Base-by-base conservation (phyloP, 2,888 invertebrate genomes). In the Sialis fuliginosa region DNA sequence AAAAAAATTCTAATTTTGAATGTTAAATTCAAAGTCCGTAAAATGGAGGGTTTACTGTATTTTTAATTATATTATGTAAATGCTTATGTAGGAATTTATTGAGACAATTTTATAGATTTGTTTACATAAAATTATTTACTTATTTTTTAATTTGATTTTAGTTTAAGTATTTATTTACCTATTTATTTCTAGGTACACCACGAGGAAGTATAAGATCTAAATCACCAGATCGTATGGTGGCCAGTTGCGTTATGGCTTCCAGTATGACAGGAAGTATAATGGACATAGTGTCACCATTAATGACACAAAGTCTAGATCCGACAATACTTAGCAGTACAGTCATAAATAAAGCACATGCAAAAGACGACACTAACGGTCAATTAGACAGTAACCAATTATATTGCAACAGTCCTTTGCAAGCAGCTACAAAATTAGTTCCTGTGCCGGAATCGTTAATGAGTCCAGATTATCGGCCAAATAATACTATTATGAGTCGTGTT, bases 361-460 rank as follows among this genome's bases (percentile, higher is more conserved):
- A 57, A 4, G 53, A 53, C 46, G 49, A 47, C 30, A 39, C 52
- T 6, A 57, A 50, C 39, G 57, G 57, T 6, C 55, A 54, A 44
- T 50, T 51, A 32, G 53, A 55, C 49, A 55, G 22, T 6, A 33
- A 32, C 7, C 42, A 42, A 33, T 10, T 52, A 60, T 64, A 65
- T 52, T 62, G 68, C 46, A 71, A 68, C 52, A 72, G 70, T 54
- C 80, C 85, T 0, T 62, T 89, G 49, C 82, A 84, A 58, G 84
- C 87, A 7, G 81, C 87, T 7, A 85, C 86, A 0, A 88, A 87
- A 65, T 79, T 88, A 71, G 83, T 89, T 1, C 89, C 88, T 1
- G 88, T 88, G 32, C 88, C 88, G 1, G 89, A 89, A 61, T 83
- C 86, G 0, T 67, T 89, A 2, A 86, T 87, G 82, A 87, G 87